phyloP scores from a whole-genome alignment of 2,113 vertebrate species.

The Merops nubicus region DNA sequence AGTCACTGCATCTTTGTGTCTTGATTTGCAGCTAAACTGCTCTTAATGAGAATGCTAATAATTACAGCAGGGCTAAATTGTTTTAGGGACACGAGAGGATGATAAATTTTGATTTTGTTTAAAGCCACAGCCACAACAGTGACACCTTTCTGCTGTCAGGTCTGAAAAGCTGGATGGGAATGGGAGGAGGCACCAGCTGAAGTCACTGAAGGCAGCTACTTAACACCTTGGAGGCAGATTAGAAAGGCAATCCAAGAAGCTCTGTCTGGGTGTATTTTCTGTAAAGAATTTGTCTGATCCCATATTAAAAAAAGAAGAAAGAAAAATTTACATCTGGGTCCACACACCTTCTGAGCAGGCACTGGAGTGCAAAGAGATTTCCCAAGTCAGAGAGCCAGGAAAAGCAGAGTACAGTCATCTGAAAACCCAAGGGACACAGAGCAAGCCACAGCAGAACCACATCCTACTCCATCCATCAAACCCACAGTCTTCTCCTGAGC shows the following conservation, averaged over 20 bases:
- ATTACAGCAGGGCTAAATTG: constrained; percentile 12
- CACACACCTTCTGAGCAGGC: neutral
- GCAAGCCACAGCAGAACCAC: neutral
- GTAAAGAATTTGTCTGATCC: neutral
- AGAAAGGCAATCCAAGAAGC: neutral
- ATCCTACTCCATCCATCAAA: neutral
- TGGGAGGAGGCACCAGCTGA: neutral
- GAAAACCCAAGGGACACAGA: rapidly evolving
- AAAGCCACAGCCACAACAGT: neutral
- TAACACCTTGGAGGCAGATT: neutral
- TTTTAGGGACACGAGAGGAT: constrained; percentile 44
- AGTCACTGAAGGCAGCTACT: neutral
- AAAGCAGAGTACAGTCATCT: neutral
- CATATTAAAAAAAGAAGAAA: neutral
- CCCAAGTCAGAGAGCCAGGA: neutral
- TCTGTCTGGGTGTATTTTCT: neutral
- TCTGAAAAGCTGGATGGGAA: neutral
- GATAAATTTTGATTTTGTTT: neutral
- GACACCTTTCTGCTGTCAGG: neutral
- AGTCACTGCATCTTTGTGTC: constrained; percentile 24
- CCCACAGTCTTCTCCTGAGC: neutral
- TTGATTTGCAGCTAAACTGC: constrained; percentile 65
- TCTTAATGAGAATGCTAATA: constrained; percentile 74
- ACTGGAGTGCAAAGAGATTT: neutral
- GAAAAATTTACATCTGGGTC: neutral